Conservation (phyloP, 2,797 vertebrate species). For the Threskiornis aethiopicus region DNA sequence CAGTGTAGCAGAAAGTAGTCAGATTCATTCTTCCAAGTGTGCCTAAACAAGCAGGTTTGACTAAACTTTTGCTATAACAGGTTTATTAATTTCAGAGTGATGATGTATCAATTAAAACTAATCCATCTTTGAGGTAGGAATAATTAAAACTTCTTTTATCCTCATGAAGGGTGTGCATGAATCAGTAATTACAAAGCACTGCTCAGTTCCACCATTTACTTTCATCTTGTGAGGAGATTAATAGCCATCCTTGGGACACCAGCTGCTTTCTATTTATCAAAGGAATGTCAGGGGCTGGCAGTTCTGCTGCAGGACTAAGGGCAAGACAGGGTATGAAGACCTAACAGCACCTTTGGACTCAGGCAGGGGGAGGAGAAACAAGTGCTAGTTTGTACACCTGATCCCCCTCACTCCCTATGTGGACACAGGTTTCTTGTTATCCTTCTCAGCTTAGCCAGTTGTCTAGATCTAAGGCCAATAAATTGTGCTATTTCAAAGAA, state of each 20-base stretch:
- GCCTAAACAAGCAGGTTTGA: background rate
- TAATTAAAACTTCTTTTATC: slow-evolving; percentile 25
- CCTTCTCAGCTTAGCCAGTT: background rate
- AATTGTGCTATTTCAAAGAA: background rate
- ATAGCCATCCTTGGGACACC: slow-evolving; percentile 59
- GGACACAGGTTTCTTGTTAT: background rate
- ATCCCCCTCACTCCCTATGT: background rate
- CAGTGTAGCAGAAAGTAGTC: background rate
- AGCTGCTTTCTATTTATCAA: slow-evolving; percentile 70
- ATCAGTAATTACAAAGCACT: slow-evolving; percentile 65
- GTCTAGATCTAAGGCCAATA: background rate
- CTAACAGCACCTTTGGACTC: background rate
- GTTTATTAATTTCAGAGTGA: slow-evolving; percentile 29
- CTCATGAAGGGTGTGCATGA: background rate
- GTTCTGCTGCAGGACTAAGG: background rate
- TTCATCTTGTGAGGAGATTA: slow-evolving; percentile 69
- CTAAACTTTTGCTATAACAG: background rate
- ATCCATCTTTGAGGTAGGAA: background rate
- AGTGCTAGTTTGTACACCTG: background rate
- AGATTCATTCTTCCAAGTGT: background rate
- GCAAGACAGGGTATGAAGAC: background rate
- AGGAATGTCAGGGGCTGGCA: slow-evolving; percentile 5
- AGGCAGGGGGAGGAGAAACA: background rate
- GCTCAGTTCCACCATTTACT: slow-evolving; percentile 25
- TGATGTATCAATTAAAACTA: slow-evolving; percentile 46